A percentile compares a stretch with the other conserved stretches of the same genome.
Conservation (phyloP, 2,888 invertebrate species). For the Drosophila rubida region DNA sequence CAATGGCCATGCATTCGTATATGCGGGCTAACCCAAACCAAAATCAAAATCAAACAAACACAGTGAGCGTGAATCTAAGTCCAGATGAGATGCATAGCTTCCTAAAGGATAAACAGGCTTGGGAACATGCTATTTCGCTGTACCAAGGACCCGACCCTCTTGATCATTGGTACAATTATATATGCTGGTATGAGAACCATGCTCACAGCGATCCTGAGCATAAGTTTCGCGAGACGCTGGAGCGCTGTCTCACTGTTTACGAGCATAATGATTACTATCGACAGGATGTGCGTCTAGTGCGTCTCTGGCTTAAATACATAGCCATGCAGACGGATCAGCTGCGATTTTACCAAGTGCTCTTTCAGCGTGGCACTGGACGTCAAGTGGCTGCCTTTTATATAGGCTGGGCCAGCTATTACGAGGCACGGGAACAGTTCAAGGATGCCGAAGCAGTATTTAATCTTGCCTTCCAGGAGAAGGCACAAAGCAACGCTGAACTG, state of each 20-base stretch:
- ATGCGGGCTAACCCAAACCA: conserved; percentile 65
- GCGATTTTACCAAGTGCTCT: conserved; percentile 93
- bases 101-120: conserved; percentile 86
- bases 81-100: conserved; percentile 83
- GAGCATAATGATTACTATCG: conserved; percentile 92
- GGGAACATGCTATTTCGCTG: conserved; percentile 92
- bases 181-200: conserved; percentile 96
- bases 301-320: conserved; percentile 96
- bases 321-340: conserved; percentile 91
- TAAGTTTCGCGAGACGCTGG: conserved; percentile 94
- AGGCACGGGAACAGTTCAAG: conserved; percentile 92
- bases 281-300: conserved; percentile 94
- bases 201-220: conserved; percentile 91
- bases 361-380: conserved; percentile 92
- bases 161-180: conserved; percentile 95
- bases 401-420: conserved; percentile 95
- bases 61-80: conserved; percentile 45
- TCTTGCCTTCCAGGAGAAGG: conserved; percentile 91
- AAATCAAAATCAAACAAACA: conserved; percentile 51
- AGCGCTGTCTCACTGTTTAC: conserved; percentile 93
- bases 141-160: conserved; percentile 95
- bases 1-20: conserved; percentile 75
- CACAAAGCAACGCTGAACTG: conserved; percentile 92
- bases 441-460: conserved; percentile 93
- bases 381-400: conserved; percentile 94